These are phyloP conservation scores for Myotis davidii DNA, from an alignment of 2,113 vertebrate genomes.

Conservation along the genomic window DNA sequence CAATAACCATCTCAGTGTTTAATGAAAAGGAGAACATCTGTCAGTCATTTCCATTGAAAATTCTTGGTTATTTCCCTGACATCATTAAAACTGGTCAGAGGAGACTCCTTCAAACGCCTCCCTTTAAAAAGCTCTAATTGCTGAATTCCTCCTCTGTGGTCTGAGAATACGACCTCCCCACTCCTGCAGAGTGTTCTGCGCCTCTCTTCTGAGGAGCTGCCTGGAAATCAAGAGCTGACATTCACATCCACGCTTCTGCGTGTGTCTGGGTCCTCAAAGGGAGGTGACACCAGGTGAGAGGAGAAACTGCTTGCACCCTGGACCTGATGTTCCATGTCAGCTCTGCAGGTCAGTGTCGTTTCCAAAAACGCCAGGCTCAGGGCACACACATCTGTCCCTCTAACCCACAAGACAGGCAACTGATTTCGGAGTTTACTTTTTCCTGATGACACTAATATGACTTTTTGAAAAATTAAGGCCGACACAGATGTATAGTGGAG, in stretches of 20 bases:
- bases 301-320: not conserved
- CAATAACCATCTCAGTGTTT: not conserved
- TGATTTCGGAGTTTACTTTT: not conserved
- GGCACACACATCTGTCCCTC: not conserved
- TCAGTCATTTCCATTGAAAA: not conserved
- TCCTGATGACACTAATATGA: not conserved
- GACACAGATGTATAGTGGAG: not conserved
- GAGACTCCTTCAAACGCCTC: not conserved
- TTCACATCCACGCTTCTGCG: not conserved
- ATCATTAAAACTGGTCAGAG: not conserved
- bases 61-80: not conserved
- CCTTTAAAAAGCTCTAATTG: not conserved
- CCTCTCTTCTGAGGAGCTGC: not conserved
- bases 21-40: not conserved
- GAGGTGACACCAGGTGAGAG: not conserved
- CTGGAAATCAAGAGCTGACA: not conserved
- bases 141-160: not conserved
- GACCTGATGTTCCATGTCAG: not conserved
- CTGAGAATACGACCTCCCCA: not conserved
- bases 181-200: not conserved
- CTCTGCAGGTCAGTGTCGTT: not conserved
- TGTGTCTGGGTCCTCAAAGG: not conserved
- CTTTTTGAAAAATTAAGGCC: slow-evolving; percentile 17
- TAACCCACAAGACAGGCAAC: not conserved
- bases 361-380: not conserved